Percentiles rank a stretch among this genome's conserved stretches.
Conservation (phyloP, 92 coral and sea anemone genomes). For the Virgularia gustaviana region DNA sequence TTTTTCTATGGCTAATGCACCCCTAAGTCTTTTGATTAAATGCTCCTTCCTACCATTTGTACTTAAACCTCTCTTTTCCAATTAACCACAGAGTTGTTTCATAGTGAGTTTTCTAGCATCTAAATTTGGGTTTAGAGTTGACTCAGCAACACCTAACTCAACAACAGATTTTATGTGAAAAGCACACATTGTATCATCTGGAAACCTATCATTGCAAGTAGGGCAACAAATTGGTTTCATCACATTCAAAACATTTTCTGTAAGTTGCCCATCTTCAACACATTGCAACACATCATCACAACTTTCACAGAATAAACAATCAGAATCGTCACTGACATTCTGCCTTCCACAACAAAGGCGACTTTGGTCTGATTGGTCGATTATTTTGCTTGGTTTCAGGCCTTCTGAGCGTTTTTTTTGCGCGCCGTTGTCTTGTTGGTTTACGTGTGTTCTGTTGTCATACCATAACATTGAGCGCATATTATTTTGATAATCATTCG, state of each 20-base stretch:
- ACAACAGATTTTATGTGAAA: constrained; percentile 21
- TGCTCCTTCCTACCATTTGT: not conserved
- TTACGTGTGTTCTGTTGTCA: too few relatives aligned
- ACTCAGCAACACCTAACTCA: constrained; percentile 5
- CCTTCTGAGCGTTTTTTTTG: too few relatives aligned
- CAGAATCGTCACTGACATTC: not conserved
- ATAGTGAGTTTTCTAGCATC: not conserved
- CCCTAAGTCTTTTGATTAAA: not conserved
- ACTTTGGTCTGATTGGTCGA: too few relatives aligned
- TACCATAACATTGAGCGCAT: too few relatives aligned
- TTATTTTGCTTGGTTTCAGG: too few relatives aligned
- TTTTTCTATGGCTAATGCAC: not conserved
- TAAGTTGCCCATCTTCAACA: constrained; percentile 2
- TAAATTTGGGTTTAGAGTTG: not conserved
- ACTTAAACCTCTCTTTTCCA: not conserved
- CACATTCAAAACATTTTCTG: constrained; percentile 1
- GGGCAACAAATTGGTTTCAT: constrained; percentile 45
- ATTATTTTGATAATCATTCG: too few relatives aligned
- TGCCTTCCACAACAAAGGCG: constrained; percentile 47
- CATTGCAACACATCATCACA: not conserved
- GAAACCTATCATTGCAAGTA: constrained; percentile 35
- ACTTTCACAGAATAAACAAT: not conserved
- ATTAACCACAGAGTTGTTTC: not conserved
- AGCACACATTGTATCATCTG: constrained; percentile 28
- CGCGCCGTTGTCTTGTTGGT: too few relatives aligned